Evolutionary conservation across 1,140 invertebrate species (phyloP), one percentile per base, ranked within the genome.

Genomic region (Bilobella aurantiaca): DNA sequence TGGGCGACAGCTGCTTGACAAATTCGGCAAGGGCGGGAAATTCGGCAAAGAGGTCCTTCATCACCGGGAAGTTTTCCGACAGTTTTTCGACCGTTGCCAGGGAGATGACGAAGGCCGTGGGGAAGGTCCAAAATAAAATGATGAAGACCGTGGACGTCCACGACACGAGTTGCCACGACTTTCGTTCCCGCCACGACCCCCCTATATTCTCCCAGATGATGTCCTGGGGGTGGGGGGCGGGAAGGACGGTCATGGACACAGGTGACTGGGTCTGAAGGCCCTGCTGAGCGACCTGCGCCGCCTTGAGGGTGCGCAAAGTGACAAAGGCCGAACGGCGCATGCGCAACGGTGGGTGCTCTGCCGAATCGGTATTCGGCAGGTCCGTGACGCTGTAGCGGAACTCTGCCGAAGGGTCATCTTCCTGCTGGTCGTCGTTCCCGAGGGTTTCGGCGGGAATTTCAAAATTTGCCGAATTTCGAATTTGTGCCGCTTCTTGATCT

Each of bases 81-180:
- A 59, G 28, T 5, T 14, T 27, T 16, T 59, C 58, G 12, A 59
- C 58, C 16, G 58, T 30, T 8, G 58, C 58, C 3, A 59, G 28
- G 3, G 58, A 59, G 5, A 29, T 21, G 14, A 59, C 58, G 23
- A 59, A 59, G 5, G 58, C 28, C 12, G 58, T 30, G 8, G 58
- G 58, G 18, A 32, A 14, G 12, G 58, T 59, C 58, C 58, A 59
- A 28, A 59, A 59, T 21, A 59, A 21, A 21, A 59, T 59, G 28
- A 59, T 59, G 8, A 59, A 29, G 58, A 59, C 8, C 3, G 58
- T 59, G 5, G 31, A 32, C 8, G 31, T 3, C 58, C 58, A 59
- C 8, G 58, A 59, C 3, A 14, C 8, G 5, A 59, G 3, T 59
- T 14, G 3, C 28, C 58, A 27, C 5, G 16, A 16, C 16, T 23